A percentile compares a stretch with the other conserved stretches of the same genome.
These are phyloP conservation scores for Menidia beryllina DNA, from an alignment of 2,113 vertebrate species.

Conservation along the genomic window DNA sequence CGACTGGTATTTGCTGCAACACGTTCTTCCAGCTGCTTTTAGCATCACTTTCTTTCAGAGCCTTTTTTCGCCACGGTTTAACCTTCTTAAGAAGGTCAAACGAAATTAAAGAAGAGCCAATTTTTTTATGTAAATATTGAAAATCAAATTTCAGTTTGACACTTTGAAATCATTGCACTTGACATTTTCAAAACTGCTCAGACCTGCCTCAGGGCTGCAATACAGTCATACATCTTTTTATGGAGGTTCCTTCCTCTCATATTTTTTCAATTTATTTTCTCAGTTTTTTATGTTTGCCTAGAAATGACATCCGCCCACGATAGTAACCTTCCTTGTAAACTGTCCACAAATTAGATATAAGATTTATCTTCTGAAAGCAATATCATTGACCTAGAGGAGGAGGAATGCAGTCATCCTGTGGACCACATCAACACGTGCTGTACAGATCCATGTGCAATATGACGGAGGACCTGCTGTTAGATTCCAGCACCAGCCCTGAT, in stretches of 20 bases:
- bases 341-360: slow-evolving; percentile 31
- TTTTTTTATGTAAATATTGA: too few relatives aligned
- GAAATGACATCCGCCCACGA: slow-evolving; percentile 42
- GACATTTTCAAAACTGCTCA: too few relatives aligned
- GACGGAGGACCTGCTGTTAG: not conserved
- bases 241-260: slow-evolving; percentile 2
- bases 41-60: too few relatives aligned
- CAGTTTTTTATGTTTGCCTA: not conserved
- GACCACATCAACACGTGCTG: slow-evolving; percentile 33
- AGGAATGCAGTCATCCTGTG: slow-evolving; percentile 15
- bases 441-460: slow-evolving; percentile 17
- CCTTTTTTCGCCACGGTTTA: too few relatives aligned
- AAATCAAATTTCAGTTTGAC: too few relatives aligned
- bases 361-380: not conserved
- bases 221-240: not conserved
- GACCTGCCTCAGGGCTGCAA: too few relatives aligned
- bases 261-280: slow-evolving; percentile 10
- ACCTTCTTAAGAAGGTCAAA: too few relatives aligned
- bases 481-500: not conserved
- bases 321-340: slow-evolving; percentile 18
- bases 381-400: slow-evolving; percentile 9
- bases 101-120: too few relatives aligned
- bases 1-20: too few relatives aligned
- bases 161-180: too few relatives aligned
- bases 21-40: too few relatives aligned